These are phyloP conservation scores for Cryptomyrus ogoouensis DNA, from an alignment of 2,113 vertebrate species.

Conservation along the genomic window DNA sequence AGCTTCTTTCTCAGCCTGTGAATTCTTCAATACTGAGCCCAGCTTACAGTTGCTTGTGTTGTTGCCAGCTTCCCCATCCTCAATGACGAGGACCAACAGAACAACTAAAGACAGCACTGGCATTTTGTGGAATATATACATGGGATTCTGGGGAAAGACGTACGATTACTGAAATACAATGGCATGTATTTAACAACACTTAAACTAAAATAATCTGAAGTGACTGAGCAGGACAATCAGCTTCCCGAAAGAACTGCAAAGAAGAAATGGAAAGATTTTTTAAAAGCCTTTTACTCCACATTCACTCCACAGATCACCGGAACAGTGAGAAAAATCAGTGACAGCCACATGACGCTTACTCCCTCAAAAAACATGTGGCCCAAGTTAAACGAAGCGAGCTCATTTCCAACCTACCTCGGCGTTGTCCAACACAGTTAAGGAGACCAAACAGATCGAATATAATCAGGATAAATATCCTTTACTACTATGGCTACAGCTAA, in stretches of 20 bases:
- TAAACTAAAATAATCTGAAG: neutral
- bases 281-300: neutral
- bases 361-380: neutral
- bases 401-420: neutral
- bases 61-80: conserved; percentile 21
- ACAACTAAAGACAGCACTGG: conserved; percentile 39
- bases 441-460: neutral
- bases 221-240: neutral
- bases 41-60: conserved; percentile 48
- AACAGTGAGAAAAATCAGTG: neutral
- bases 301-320: neutral
- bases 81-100: conserved; percentile 43
- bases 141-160: conserved; percentile 28
- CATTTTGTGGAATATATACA: conserved; percentile 10
- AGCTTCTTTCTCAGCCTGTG: conserved; percentile 21
- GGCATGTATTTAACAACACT: neutral
- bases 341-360: neutral
- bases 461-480: neutral
- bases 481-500: neutral
- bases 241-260: neutral
- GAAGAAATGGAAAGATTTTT: neutral
- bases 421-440: neutral
- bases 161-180: neutral
- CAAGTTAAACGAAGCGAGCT: neutral
- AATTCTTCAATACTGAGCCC: neutral